Evolutionary conservation across 2,113 vertebrate genomes (phyloP).

Genomic region (Microtus ochrogaster): DNA sequence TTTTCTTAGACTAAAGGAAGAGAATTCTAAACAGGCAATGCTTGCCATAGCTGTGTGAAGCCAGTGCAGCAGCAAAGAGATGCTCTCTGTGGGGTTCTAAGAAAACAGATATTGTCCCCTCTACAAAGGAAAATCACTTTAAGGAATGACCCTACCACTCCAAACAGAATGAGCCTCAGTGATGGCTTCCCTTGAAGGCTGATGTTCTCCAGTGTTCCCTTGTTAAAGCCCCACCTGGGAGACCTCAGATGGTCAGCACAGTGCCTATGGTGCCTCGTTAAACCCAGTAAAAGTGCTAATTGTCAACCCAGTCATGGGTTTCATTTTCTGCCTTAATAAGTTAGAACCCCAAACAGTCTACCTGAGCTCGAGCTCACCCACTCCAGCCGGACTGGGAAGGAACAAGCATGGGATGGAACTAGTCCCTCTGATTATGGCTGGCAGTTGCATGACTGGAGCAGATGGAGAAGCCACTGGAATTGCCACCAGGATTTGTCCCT

Average conservation of each 20-base stretch:
- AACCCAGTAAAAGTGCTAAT: not conserved
- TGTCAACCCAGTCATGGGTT: not conserved
- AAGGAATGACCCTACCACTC: not conserved
- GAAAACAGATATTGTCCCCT: not conserved
- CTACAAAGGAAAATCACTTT: not conserved
- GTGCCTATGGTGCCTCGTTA: not conserved
- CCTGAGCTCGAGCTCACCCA: too few species aligned
- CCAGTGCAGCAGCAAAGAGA: not conserved
- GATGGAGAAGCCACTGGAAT: too few species aligned
- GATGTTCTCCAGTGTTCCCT: not conserved
- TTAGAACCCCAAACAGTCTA: too few species aligned
- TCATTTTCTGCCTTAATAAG: not conserved
- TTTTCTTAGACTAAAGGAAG: not conserved
- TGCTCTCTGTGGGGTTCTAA: not conserved
- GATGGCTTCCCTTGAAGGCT: not conserved
- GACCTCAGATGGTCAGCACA: not conserved
- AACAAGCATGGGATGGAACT: too few species aligned
- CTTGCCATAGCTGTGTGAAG: not conserved
- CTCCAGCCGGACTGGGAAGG: too few species aligned
- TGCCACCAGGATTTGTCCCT: too few species aligned
- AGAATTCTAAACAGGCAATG: not conserved
- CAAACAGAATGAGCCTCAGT: not conserved
- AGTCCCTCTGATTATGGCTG: too few species aligned
- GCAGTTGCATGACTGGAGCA: too few species aligned
- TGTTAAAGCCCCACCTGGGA: not conserved